A percentile compares a stretch with the other conserved stretches of the same genome.
Evolutionary conservation across 2,888 invertebrate species (phyloP).

Genomic region (Nudaria mundana): DNA sequence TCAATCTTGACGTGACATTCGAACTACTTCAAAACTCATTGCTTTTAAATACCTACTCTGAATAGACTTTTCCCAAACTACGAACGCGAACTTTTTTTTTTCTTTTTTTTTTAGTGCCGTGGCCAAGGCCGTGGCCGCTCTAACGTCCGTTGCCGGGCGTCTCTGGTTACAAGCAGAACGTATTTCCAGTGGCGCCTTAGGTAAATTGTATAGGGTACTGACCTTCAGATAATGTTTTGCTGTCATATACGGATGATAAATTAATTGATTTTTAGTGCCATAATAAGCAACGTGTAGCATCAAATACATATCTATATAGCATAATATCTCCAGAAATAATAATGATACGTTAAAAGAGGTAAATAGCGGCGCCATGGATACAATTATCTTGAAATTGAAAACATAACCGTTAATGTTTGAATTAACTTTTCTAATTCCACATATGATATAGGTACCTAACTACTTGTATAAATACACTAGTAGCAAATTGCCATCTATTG

Average conservation of each 20-base stretch:
- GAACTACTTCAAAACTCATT: no score
- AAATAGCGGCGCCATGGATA: slow-evolving; percentile 64
- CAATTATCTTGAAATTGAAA: slow-evolving; percentile 48
- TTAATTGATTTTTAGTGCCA: slow-evolving; percentile 68
- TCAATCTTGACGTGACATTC: no score
- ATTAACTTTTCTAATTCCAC: slow-evolving; percentile 1
- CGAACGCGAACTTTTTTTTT: no score
- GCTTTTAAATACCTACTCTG: no score
- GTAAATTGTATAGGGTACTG: no score
- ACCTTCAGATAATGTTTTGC: slow-evolving; percentile 71
- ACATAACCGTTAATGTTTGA: slow-evolving; percentile 1
- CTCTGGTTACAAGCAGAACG: no score
- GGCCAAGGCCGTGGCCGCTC: no score
- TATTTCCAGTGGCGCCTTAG: no score
- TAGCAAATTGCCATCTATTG: neutral
- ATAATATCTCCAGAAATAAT: slow-evolving; percentile 60
- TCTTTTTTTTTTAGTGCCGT: no score
- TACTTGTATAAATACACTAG: neutral
- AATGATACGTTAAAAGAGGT: slow-evolving; percentile 50
- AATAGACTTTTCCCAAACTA: no score
- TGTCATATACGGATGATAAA: slow-evolving; percentile 78
- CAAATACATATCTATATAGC: slow-evolving; percentile 72
- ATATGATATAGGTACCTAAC: neutral
- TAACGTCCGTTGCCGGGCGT: no score
- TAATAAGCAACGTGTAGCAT: slow-evolving; percentile 78